phyloP scores from a whole-genome alignment of 2,888 invertebrate genomes.

The Pristionchus mayeri region DNA sequence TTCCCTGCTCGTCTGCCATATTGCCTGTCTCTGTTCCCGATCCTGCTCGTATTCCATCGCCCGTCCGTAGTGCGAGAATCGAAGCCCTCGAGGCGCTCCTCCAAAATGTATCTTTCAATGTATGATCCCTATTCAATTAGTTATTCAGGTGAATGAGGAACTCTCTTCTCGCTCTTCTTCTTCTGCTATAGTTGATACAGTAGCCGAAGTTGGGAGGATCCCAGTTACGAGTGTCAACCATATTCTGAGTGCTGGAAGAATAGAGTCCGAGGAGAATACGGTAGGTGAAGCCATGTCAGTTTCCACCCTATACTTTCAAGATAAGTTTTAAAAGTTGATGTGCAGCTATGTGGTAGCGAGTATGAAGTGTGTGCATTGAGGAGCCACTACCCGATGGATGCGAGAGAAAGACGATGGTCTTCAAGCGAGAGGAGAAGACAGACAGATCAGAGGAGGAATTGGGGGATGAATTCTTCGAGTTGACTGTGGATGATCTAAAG shows the following conservation, averaged over 20 bases:
- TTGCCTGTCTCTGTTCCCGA: neutral
- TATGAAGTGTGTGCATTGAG: neutral
- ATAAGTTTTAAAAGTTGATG: too few species aligned
- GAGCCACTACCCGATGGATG: conserved; percentile 40
- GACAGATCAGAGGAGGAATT: conserved; percentile 37
- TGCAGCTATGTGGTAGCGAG: neutral
- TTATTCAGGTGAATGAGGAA: conserved; percentile 30
- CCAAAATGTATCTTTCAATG: conserved; percentile 22
- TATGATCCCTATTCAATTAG: neutral
- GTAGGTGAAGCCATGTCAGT: neutral
- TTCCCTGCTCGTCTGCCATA: conserved; percentile 2
- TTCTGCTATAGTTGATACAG: conserved; percentile 34
- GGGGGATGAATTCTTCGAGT: conserved; percentile 47
- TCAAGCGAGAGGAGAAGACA: neutral
- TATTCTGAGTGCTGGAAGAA: conserved; percentile 11
- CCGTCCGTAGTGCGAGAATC: conserved; percentile 31
- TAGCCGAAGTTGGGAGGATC: conserved; percentile 23
- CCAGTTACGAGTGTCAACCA: conserved; percentile 37
- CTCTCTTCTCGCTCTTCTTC: neutral
- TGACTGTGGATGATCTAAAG: conserved; percentile 48
- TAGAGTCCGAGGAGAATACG: conserved; percentile 1
- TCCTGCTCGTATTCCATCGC: neutral
- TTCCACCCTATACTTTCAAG: neutral
- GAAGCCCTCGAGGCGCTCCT: conserved; percentile 44
- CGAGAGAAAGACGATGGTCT: neutral